phyloP scores from a whole-genome alignment of 2,888 invertebrate species.

The Drosophila mettleri region DNA sequence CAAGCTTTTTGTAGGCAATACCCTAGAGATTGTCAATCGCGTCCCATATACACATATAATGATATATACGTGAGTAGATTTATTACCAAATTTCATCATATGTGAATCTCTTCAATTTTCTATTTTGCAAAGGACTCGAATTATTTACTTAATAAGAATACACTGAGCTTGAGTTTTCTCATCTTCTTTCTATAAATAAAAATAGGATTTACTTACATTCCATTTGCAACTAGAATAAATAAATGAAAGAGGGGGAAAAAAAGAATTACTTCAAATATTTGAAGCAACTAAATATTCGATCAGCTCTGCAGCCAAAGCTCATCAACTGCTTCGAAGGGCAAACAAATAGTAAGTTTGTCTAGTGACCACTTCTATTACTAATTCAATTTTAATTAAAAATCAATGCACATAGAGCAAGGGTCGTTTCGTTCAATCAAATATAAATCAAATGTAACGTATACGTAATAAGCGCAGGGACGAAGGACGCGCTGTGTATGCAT shows the following conservation, averaged over 20 bases:
- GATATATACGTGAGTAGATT: too few species aligned
- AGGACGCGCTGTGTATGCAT: slow-evolving; percentile 15
- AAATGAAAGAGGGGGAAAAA: too few species aligned
- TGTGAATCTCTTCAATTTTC: too few species aligned
- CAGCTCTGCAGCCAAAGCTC: neutral
- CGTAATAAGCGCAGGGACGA: neutral
- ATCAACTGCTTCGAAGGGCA: neutral
- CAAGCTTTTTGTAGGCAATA: too few species aligned
- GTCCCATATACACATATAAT: too few species aligned
- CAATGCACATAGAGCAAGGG: slow-evolving; percentile 18
- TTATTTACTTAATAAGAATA: too few species aligned
- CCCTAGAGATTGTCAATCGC: too few species aligned
- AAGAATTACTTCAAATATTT: neutral
- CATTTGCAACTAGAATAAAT: neutral
- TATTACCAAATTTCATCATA: too few species aligned
- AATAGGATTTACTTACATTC: neutral
- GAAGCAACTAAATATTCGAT: neutral
- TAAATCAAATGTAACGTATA: slow-evolving; percentile 10
- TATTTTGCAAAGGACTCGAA: too few species aligned
- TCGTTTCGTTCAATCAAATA: slow-evolving; percentile 18
- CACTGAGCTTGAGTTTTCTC: too few species aligned
- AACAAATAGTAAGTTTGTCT: neutral
- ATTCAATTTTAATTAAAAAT: slow-evolving; percentile 42
- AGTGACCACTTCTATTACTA: neutral
- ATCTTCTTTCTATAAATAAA: too few species aligned